A percentile compares a stretch with the other conserved stretches of the same genome.
phyloP scores from a whole-genome alignment of 2,797 vertebrate genomes.

The Vespertilio murinus region DNA sequence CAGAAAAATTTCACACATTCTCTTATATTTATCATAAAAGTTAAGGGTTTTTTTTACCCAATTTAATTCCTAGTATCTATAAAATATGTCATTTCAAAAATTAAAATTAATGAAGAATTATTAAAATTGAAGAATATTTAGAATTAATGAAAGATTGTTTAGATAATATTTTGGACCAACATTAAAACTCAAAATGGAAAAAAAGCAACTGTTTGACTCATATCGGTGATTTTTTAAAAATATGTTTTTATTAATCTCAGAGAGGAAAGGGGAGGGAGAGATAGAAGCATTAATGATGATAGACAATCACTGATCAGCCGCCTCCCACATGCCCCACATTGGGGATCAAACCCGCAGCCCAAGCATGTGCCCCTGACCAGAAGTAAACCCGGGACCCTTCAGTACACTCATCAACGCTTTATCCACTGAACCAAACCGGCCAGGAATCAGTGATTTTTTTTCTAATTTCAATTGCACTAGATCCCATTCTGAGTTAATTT shows the following conservation, averaged over 20 bases:
- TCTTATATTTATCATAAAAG: not conserved
- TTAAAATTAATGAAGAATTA: conserved; percentile 19
- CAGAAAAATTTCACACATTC: not conserved
- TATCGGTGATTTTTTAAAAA: not conserved
- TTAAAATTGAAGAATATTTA: not conserved
- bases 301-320: no score
- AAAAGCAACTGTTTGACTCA: not conserved
- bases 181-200: conserved; percentile 27
- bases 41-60: not conserved
- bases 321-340: no score
- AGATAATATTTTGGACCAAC: not conserved
- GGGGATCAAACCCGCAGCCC: no score
- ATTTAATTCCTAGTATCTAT: not conserved
- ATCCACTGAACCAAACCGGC: no score
- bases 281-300: no score
- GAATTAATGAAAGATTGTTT: not conserved
- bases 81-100: not conserved
- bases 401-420: no score
- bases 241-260: no score
- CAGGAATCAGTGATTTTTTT: not conserved
- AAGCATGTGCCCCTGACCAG: no score
- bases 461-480: not conserved
- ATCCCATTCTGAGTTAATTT: not conserved
- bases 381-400: no score
- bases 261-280: no score